These are phyloP conservation scores for Matsumurasca onukii DNA, from an alignment of 1,140 invertebrate genomes.

Conservation along the genomic window DNA sequence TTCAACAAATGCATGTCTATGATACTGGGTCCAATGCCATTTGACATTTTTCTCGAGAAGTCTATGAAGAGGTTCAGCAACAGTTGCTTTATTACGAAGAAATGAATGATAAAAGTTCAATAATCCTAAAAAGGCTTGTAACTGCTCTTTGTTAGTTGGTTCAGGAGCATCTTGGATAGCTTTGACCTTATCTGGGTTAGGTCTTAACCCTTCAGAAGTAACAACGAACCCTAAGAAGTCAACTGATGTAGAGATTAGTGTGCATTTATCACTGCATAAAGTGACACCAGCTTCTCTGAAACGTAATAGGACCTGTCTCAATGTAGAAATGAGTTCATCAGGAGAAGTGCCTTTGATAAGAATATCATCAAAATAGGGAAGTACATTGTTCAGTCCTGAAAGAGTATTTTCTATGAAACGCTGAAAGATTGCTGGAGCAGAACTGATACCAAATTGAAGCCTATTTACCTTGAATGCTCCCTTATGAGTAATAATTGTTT, in stretches of 20 bases:
- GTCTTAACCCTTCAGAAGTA: background rate
- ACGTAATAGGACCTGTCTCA: background rate
- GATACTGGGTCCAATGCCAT: constrained; percentile 1
- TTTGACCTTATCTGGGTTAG: no score
- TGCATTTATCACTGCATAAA: constrained; percentile 27
- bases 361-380: constrained; percentile 34
- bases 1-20: constrained; percentile 1
- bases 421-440: constrained; percentile 32
- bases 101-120: background rate
- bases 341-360: constrained; percentile 24
- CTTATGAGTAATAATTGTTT: constrained; percentile 29
- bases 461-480: constrained; percentile 22
- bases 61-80: background rate
- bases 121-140: background rate
- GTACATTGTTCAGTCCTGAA: constrained; percentile 12
- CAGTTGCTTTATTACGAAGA: constrained; percentile 5
- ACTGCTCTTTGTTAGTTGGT: background rate
- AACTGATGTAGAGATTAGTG: background rate
- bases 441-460: constrained; percentile 21
- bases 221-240: constrained; percentile 16
- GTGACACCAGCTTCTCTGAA: constrained; percentile 2
- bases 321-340: background rate
- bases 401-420: constrained; percentile 27
- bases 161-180: no score
- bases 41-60: background rate